phyloP scores from a whole-genome alignment of 2,113 vertebrate species.

The Pelecanus crispus region DNA sequence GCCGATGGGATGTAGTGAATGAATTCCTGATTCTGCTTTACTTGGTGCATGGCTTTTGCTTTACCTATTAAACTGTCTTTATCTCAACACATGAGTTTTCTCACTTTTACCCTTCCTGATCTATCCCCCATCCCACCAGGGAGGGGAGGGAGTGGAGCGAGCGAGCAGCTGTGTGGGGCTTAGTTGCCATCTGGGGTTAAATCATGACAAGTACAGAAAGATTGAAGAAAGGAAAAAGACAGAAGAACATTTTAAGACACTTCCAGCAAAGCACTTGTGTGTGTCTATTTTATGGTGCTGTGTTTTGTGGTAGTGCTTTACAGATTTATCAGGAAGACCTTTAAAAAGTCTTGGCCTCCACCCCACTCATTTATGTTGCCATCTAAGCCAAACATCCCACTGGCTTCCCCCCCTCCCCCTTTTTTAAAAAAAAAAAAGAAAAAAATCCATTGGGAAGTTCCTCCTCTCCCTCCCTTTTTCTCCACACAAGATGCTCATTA shows the following conservation, averaged over 20 bases:
- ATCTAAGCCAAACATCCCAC: neutral
- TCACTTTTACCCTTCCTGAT: neutral
- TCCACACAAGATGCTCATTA: neutral
- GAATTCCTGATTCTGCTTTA: neutral
- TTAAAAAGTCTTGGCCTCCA: neutral
- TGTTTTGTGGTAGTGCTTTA: neutral
- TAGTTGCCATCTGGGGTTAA: neutral
- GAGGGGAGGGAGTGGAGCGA: too few species aligned
- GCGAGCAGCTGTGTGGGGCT: rapidly evolving
- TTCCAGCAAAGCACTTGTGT: neutral
- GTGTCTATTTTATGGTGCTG: rapidly evolving
- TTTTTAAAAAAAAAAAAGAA: too few species aligned
- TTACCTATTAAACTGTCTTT: neutral
- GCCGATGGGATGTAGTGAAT: rapidly evolving
- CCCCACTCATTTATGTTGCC: neutral
- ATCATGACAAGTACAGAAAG: neutral
- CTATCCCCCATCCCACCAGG: neutral
- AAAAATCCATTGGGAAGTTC: neutral
- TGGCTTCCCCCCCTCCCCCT: too few species aligned
- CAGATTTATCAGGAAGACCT: neutral
- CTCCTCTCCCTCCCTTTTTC: neutral
- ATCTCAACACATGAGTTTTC: neutral
- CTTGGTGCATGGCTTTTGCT: rapidly evolving
- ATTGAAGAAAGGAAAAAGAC: neutral
- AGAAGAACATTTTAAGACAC: neutral